These are phyloP conservation scores for Dendropsophus ebraccatus DNA, from an alignment of 2,113 vertebrate species.

Conservation along the genomic window DNA sequence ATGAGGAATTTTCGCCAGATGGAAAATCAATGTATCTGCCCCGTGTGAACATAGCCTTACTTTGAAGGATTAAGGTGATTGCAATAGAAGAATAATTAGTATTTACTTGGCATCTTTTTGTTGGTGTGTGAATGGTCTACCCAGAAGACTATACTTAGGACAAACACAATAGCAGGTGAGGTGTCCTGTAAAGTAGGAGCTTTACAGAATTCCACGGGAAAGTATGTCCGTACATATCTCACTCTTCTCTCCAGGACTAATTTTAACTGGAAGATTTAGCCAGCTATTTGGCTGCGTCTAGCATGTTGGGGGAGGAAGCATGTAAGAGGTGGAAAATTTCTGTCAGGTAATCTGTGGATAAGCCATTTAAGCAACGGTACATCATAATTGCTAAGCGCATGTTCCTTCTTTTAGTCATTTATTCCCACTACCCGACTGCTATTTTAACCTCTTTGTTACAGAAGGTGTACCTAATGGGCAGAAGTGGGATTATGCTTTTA, in stretches of 20 bases:
- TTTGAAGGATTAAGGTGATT: constrained; percentile 4
- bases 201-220: constrained; percentile 12
- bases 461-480: constrained; percentile 58
- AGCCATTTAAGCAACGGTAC: constrained; percentile 57
- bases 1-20: too few species aligned
- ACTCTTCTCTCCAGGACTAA: constrained; percentile 43
- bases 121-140: not conserved
- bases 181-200: constrained; percentile 1
- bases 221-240: constrained; percentile 46
- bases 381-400: constrained; percentile 58
- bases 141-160: constrained; percentile 49
- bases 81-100: constrained; percentile 28
- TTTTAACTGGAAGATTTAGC: constrained; percentile 55
- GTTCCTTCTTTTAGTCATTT: constrained; percentile 57
- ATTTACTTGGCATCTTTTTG: constrained; percentile 38
- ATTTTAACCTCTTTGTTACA: constrained; percentile 57
- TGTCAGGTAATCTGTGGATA: constrained; percentile 59
- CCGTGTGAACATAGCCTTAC: too few species aligned
- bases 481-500: constrained; percentile 59
- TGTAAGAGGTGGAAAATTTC: constrained; percentile 55
- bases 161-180: constrained; percentile 49
- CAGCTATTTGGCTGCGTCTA: constrained; percentile 48
- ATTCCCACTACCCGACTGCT: constrained; percentile 52
- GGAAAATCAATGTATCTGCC: too few species aligned
- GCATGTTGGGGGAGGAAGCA: constrained; percentile 38